Base-by-base conservation (phyloP, 1,140 invertebrate species). In the Carposina sasakii region DNA sequence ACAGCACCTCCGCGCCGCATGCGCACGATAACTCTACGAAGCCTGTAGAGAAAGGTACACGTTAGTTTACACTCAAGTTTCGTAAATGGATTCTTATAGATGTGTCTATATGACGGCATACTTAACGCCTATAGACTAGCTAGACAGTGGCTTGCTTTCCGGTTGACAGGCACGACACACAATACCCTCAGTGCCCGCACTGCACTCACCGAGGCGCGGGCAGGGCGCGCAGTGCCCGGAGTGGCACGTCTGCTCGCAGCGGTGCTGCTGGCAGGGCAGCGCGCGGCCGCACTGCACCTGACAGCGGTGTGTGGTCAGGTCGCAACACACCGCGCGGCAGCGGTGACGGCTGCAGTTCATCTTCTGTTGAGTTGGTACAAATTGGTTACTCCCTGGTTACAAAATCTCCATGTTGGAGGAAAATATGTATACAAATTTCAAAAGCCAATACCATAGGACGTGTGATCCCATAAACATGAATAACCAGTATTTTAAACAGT, bases 21-120 rank as follows among this genome's bases (percentile, higher is more conserved):
- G 95, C 92, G 73, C 98, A 99, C 2, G 90, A 90, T 2, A 98
- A 82, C 77, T 99, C 97, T 40, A 97, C 94, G 81, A 97, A 98
- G 69, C 90, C 91, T 91, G 57, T 13, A 16, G 33, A 16, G 15
- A 1, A 16, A 17, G 2, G 12, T 16, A 34, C 13, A 15, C 8
- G 15, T 34, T 6, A 34, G 24, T 26, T 6, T 6, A 26, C 5
- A 26, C 24, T 5, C 24, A 5, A 26, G 12, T 6, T 26, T 12
- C 5, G 24, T 26, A 26, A n/a, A 5, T 26, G 24, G 5, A 26
- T 26, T 26, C 24, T n/a, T n/a, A n/a, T n/a, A n/a, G n/a, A n/a
- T n/a, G n/a, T n/a, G n/a, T n/a, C n/a, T n/a, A n/a, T n/a, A 26
- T 26, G 24, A 26, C 5, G 24, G 5, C 24, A 26, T 5, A 6